These are phyloP conservation scores for Caenorhabditis remanei DNA, from an alignment of 1,140 invertebrate species.

Conservation along the genomic window DNA sequence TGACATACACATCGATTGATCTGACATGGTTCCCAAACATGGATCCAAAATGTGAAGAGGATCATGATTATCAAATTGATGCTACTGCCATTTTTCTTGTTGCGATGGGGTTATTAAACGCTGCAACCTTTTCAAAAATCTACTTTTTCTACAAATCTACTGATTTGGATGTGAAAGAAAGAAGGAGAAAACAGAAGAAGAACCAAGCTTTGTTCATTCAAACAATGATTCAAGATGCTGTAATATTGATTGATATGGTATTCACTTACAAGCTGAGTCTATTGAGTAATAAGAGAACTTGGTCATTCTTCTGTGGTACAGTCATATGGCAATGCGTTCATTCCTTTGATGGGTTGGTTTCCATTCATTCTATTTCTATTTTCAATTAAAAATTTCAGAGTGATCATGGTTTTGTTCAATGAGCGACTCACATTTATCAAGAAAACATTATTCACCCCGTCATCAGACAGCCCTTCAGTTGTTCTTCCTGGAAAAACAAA, in stretches of 20 bases:
- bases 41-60: background rate
- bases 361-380: background rate
- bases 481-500: background rate
- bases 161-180: background rate
- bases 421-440: conserved; percentile 1
- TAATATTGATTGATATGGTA: conserved; percentile 22
- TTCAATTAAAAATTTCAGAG: background rate
- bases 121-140: background rate
- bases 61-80: background rate
- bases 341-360: conserved; percentile 1
- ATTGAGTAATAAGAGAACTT: background rate
- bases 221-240: conserved; percentile 12
- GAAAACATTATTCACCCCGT: background rate
- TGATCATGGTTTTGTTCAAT: conserved; percentile 44
- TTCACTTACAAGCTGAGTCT: conserved; percentile 8
- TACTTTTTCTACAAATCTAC: conserved; percentile 41
- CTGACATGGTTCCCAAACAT: conserved; percentile 12
- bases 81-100: background rate
- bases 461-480: background rate
- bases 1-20: background rate
- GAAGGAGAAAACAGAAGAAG: background rate
- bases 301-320: conserved; percentile 33
- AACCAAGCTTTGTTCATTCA: conserved; percentile 18
- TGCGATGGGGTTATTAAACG: background rate
- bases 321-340: conserved; percentile 20